These are phyloP conservation scores for Sclerurus mexicanus DNA, from an alignment of 2,113 vertebrate genomes.

Conservation along the genomic window DNA sequence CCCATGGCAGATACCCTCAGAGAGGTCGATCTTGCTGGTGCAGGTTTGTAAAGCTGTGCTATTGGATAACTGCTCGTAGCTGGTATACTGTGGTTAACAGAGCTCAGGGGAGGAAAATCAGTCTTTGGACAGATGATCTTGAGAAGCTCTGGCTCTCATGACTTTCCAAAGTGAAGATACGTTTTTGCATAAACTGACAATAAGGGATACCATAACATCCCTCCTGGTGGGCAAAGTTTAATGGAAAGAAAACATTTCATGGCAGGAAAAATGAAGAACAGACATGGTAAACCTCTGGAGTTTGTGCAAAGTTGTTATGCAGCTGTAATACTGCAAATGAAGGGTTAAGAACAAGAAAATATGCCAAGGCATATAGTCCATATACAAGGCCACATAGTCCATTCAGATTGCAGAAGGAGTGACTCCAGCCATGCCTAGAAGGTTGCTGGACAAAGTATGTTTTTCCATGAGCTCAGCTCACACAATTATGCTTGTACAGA, in stretches of 20 bases:
- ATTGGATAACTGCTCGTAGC: neutral
- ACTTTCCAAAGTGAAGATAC: neutral
- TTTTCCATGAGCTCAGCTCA: conserved; percentile 53
- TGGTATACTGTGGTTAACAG: neutral
- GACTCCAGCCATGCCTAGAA: conserved; percentile 50
- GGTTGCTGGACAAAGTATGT: conserved; percentile 19
- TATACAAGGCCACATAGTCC: conserved; percentile 8
- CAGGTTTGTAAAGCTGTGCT: neutral
- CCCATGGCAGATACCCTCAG: neutral
- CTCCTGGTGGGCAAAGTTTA: neutral
- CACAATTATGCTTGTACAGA: conserved; percentile 21
- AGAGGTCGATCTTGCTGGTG: neutral
- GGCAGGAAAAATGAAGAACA: neutral
- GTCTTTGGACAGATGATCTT: neutral
- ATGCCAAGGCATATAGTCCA: conserved; percentile 5
- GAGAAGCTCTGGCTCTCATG: neutral
- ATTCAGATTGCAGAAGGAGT: neutral
- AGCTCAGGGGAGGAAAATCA: neutral
- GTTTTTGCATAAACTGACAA: neutral
- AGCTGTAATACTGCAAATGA: neutral
- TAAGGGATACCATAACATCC: neutral
- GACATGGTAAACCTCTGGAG: neutral
- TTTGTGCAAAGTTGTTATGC: neutral
- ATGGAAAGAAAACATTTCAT: neutral
- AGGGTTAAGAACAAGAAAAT: conserved; percentile 40